Evolutionary conservation across 2,888 invertebrate species (phyloP), one percentile per base, ranked within the genome.

Genomic region (Drosophila barbarae): DNA sequence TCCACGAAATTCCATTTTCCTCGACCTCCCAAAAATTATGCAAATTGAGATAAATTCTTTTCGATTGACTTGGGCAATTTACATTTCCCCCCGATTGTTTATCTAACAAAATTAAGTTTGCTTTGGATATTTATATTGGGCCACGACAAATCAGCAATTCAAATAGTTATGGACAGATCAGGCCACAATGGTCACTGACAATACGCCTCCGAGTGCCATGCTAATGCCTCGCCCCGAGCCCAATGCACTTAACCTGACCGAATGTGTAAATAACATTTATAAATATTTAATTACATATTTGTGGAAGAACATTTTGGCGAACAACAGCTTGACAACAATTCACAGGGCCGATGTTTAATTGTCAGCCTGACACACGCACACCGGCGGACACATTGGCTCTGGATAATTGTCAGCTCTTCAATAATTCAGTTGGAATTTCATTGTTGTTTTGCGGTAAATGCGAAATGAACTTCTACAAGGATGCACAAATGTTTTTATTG

Each of bases 391-490:
- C 46, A 30, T 30, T 9, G 57, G 41, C 57, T 21, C 47, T 49
- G 61, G 66, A 67, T 69, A 82, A 78, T 78, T 77, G 76, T 57
- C 60, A 47, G 41, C 34, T 65, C 60, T 78, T 65, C 42, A 77
- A 81, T 81, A 76, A 78, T 78, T 77, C 65, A 71, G 44, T 15
- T 44, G n/a, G 56, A 69, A 55, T 55, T 47, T 51, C 55, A 60
- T 60, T 67, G 64, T 63, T 65, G 64, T 65, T 65, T 61, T 54
- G 54, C 64, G 64, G 64, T 65, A 65, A 64, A 64, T 65, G 39
- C 26, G 30, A 53, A 53, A 64, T 65, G 47, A 61, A 63, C 60
- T 61, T 2, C 61, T 54, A 41, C 41, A 61, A 61, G 64, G 64
- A 54, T 56, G 26, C 50, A 32, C 47, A 55, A 57, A 52, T 58